Evolutionary conservation across 2,888 invertebrate genomes (phyloP).

Genomic region (Penaeus monodon): DNA sequence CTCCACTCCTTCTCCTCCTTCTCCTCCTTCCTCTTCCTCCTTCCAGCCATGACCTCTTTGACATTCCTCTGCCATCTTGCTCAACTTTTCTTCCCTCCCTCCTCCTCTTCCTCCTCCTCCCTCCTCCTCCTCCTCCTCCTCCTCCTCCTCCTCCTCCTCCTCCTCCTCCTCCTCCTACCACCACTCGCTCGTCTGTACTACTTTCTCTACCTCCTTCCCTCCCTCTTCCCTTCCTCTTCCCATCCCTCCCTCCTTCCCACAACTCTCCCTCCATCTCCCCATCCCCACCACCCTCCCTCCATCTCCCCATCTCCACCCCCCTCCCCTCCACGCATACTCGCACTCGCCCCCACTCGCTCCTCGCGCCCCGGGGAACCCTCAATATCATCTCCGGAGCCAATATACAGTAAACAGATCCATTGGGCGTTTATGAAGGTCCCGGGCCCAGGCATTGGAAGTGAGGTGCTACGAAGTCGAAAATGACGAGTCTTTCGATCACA

Average conservation of each 20-base stretch:
- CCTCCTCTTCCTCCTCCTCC: not conserved
- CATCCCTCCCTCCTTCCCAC: not conserved
- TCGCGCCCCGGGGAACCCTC: not conserved
- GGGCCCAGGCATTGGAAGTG: not conserved
- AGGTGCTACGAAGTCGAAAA: conserved; percentile 13
- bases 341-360: not conserved
- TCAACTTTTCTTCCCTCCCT: not conserved
- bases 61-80: not conserved
- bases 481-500: conserved; percentile 14
- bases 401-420: conserved; percentile 19
- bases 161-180: not conserved
- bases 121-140: not conserved
- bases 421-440: conserved; percentile 3
- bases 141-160: not conserved
- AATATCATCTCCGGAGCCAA: conserved; percentile 14
- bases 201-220: not conserved
- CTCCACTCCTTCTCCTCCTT: not conserved
- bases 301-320: not conserved
- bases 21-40: not conserved
- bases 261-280: not conserved
- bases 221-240: not conserved
- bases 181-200: not conserved
- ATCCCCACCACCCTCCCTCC: not conserved
- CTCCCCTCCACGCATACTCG: too few relatives aligned
- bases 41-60: not conserved